Base-by-base conservation (phyloP, 2,797 vertebrate species). In the Phrynocephalus guinanensis region DNA sequence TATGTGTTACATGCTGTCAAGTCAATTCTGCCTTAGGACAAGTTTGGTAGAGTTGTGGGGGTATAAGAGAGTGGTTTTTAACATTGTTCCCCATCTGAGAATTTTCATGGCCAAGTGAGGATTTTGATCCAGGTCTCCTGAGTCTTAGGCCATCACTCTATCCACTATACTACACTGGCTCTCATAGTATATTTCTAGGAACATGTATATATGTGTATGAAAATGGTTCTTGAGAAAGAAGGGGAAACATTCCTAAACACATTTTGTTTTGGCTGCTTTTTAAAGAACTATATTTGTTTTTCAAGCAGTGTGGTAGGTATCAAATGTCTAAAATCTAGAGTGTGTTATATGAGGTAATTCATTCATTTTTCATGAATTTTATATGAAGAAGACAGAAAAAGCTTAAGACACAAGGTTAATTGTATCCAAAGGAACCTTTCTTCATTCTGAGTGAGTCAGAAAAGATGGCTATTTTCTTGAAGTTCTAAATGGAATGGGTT, bases 401-500 rank as follows among this genome's bases (percentile, higher is more conserved):
- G 24, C 26, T 68, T 38, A 52, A 44, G 13, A 24, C 10, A 4
- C 24, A 33, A 63, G 68, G 67, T 63, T 73, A 84, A 28, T 71
- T 86, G 79, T 30, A 71, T 88, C 38, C 3, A 38, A 81, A 89
- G 30, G 84, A 33, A 15, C 4, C 60, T 86, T 66, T 81, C 26
- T 86, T 90, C 75, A 90, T 85, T 75, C 86, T 67, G 83, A 71
- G 85, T 38, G 18, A 90, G 92, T 89, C 76, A 87, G 91, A 66
- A 88, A 94, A 75, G 90, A 94, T 89, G 63, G 56, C 8, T 83
- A 28, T 89, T 94, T 88, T 72, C 66, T 78, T 84, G 86, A 89
- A 91, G 15, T 94, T 93, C 94, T 92, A 93, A 79, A 92, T 79
- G 80, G 79, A 89, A 82, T 90, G 1, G 63, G 88, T 92, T 94